Percentiles rank a stretch among this genome's conserved stretches.
These are phyloP conservation scores for Synanthedon formicaeformis DNA, from an alignment of 2,888 invertebrate genomes.

Conservation along the genomic window DNA sequence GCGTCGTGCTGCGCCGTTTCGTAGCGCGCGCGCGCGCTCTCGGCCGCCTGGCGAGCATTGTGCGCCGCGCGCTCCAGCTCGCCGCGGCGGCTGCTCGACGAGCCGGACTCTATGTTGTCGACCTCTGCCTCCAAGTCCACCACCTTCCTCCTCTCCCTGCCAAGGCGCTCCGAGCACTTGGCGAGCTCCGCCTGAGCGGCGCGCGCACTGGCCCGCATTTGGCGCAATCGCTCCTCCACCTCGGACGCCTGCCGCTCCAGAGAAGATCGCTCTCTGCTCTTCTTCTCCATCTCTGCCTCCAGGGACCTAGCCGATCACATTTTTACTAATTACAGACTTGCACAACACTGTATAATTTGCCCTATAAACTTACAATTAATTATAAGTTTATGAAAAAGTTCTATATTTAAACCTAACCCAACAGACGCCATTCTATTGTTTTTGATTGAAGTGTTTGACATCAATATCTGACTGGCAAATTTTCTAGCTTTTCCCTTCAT, in stretches of 20 bases:
- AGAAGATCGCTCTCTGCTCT: slow-evolving; percentile 26
- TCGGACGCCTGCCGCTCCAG: slow-evolving; percentile 42
- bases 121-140: slow-evolving; percentile 43
- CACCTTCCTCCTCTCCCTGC: slow-evolving; percentile 40
- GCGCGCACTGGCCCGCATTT: slow-evolving; percentile 29
- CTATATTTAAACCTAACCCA: too few species aligned
- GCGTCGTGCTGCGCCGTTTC: slow-evolving; percentile 45
- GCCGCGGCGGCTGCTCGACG: slow-evolving; percentile 20
- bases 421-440: too few species aligned
- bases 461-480: too few species aligned
- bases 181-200: slow-evolving; percentile 8
- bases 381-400: too few species aligned
- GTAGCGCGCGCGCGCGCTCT: slow-evolving; percentile 34
- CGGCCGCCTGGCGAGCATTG: slow-evolving; percentile 18
- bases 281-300: slow-evolving; percentile 42
- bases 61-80: slow-evolving; percentile 18
- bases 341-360: too few species aligned
- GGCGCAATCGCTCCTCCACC: slow-evolving; percentile 31
- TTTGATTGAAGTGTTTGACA: too few species aligned
- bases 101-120: slow-evolving; percentile 38
- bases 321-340: too few species aligned
- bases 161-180: slow-evolving; percentile 32
- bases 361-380: too few species aligned
- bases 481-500: too few species aligned
- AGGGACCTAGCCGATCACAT: slow-evolving; percentile 11